These are phyloP conservation scores for Chrysolophus pictus DNA, from an alignment of 2,797 vertebrate genomes.

Conservation along the genomic window DNA sequence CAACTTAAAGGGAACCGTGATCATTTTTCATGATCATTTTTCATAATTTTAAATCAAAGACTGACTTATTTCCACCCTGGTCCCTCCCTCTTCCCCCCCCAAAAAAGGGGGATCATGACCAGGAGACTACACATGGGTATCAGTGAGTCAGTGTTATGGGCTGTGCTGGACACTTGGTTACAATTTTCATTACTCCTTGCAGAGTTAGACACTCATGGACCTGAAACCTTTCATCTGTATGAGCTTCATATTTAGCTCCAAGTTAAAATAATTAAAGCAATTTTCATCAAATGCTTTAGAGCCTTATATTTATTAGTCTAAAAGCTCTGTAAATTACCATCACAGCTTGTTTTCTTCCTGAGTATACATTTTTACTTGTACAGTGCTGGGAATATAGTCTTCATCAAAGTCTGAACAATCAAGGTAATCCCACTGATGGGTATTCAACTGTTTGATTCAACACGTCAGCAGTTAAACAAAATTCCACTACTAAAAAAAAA, in stretches of 20 bases:
- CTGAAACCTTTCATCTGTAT: not conserved
- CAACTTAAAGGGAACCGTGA: not conserved
- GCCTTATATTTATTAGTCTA: not conserved
- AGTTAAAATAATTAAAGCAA: conserved; percentile 22
- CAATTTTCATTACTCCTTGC: not conserved
- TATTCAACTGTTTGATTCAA: not conserved
- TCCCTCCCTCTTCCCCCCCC: fast-evolving
- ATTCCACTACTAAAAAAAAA: not conserved
- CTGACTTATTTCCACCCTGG: not conserved
- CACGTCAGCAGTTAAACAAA: not conserved
- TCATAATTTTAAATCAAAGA: not conserved
- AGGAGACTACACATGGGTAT: not conserved
- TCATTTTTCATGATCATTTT: not conserved
- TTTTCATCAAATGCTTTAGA: conserved; percentile 12
- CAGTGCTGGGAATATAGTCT: not conserved
- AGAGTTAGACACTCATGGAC: not conserved
- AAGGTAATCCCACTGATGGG: not conserved
- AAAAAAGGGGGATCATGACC: not conserved
- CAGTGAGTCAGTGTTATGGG: fast-evolving
- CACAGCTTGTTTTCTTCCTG: not conserved
- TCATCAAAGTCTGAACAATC: not conserved
- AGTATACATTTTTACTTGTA: not conserved
- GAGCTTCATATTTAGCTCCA: not conserved
- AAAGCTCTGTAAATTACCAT: not conserved
- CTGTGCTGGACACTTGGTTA: not conserved